Base-by-base conservation (phyloP, 2,797 vertebrate genomes). In the Setipinna tenuifilis region DNA sequence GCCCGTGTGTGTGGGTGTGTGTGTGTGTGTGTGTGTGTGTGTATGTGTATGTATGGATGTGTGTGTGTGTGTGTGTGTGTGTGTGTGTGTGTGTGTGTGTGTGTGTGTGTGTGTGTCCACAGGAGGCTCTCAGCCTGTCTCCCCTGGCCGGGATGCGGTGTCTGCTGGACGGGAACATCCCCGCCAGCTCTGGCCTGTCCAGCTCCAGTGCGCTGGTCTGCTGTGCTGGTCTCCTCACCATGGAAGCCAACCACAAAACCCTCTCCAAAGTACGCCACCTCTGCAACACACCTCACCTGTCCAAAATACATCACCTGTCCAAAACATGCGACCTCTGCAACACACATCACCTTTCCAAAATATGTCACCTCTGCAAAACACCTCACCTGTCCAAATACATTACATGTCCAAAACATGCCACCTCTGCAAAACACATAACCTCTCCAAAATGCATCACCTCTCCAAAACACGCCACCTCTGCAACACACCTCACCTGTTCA, bases 151-250 rank as follows among this genome's bases (percentile, higher is more conserved):
- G 97, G 88, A 97, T 99, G 96, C 97, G 96, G 59, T 99, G 97
- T 93, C 89, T 99, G 48, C 92, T 99, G 7, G 98, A 99, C 90
- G 98, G 98, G 88, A 97, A 95, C 25, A 95, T 99, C 88, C 98
- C 98, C 82, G 96, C 97, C 0, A 98, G 97, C 92, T 99, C 98
- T 1, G 98, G 98, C 75, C 96, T 99, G 80, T 99, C 98, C 86
- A 99, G 98, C 91, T 99, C 98, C 82, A 99, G 98, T 91, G 98
- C 98, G 57, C 93, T 99, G 90, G 98, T 99, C 87, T 99, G 98
- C 88, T 99, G 98, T 90, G 97, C 98, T 31, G 98, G 97, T 71
- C 95, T 99, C 9, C 93, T 96, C 87, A 97, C 97, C 0, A 95
- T 97, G 89, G 95, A 94, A 88, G 97, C 96, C 61, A 97, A 99